Conservation (phyloP, 2,888 invertebrate genomes). For the Habroteleia sp. region DNA sequence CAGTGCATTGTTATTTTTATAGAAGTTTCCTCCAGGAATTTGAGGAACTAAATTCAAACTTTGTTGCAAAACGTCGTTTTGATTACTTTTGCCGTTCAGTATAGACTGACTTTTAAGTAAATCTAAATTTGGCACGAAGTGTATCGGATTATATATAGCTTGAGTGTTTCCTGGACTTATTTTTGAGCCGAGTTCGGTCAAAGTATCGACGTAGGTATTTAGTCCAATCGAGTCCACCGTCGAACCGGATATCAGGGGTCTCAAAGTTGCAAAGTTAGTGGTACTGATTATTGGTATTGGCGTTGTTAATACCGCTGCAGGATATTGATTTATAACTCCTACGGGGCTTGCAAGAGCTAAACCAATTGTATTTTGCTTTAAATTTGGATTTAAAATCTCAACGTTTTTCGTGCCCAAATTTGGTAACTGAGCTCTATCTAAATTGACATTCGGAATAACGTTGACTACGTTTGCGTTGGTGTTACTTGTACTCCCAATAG, state of each 20-base stretch:
- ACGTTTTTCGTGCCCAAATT: slow-evolving; percentile 75
- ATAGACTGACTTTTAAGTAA: slow-evolving; percentile 74
- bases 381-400: slow-evolving; percentile 77
- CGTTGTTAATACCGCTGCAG: slow-evolving; percentile 75
- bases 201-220: slow-evolving; percentile 71
- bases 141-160: slow-evolving; percentile 76
- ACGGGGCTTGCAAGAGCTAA: slow-evolving; percentile 68
- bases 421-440: slow-evolving; percentile 73
- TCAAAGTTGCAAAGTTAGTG: slow-evolving; percentile 70
- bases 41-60: slow-evolving; percentile 75
- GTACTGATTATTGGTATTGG: slow-evolving; percentile 76
- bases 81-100: slow-evolving; percentile 71
- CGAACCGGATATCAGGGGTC: slow-evolving; percentile 66
- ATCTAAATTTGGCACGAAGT: slow-evolving; percentile 77
- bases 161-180: slow-evolving; percentile 65
- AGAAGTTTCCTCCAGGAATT: slow-evolving; percentile 77
- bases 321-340: slow-evolving; percentile 71
- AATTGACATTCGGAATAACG: slow-evolving; percentile 47
- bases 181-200: slow-evolving; percentile 73
- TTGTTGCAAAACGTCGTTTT: slow-evolving; percentile 69
- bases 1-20: slow-evolving; percentile 72
- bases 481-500: slow-evolving; percentile 70
- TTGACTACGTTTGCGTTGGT: slow-evolving; percentile 67
- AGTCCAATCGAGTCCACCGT: slow-evolving; percentile 67
- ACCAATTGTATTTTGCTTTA: slow-evolving; percentile 73